Evolutionary conservation across 1,140 invertebrate species (phyloP).

Genomic region (Proales similis): DNA sequence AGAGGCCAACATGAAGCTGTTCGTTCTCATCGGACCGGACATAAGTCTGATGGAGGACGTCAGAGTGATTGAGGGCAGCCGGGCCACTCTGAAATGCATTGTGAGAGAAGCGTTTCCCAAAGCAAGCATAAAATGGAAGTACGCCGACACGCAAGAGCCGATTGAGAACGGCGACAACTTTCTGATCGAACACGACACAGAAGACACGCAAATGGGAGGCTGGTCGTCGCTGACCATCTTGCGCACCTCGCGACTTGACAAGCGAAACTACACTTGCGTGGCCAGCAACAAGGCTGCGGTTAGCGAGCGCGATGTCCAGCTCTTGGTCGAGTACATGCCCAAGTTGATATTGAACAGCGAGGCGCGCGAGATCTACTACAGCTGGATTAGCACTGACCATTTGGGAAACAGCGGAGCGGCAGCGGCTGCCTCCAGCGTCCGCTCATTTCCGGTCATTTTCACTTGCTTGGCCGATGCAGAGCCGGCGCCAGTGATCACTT

Average conservation of each 20-base stretch:
- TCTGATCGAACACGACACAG: neutral
- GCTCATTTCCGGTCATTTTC: neutral
- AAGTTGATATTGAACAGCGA: conserved; percentile 1
- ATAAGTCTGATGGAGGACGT: neutral
- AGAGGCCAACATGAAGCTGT: conserved; percentile 11
- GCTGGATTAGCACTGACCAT: conserved; percentile 9
- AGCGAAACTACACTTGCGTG: conserved; percentile 17
- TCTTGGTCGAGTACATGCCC: conserved; percentile 2
- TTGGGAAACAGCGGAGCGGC: conserved; percentile 1
- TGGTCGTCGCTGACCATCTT: conserved; percentile 13
- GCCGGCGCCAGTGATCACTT: conserved; percentile 14
- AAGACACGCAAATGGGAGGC: neutral
- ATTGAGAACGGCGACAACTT: neutral
- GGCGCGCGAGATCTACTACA: conserved; percentile 1
- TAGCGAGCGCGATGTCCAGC: neutral
- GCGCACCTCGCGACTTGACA: neutral
- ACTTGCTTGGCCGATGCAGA: conserved; percentile 22
- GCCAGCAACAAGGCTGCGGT: conserved; percentile 28
- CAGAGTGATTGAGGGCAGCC: conserved; percentile 1
- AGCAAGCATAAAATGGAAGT: conserved; percentile 25
- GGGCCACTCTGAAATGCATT: conserved; percentile 1
- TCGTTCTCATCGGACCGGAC: conserved; percentile 2
- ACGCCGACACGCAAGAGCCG: conserved; percentile 2
- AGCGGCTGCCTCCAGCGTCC: neutral
- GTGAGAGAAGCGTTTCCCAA: conserved; percentile 32